A percentile compares a stretch with the other conserved stretches of the same genome.
These are phyloP conservation scores for Drosophila mayri DNA, from an alignment of 1,140 invertebrate genomes.

Conservation along the genomic window DNA sequence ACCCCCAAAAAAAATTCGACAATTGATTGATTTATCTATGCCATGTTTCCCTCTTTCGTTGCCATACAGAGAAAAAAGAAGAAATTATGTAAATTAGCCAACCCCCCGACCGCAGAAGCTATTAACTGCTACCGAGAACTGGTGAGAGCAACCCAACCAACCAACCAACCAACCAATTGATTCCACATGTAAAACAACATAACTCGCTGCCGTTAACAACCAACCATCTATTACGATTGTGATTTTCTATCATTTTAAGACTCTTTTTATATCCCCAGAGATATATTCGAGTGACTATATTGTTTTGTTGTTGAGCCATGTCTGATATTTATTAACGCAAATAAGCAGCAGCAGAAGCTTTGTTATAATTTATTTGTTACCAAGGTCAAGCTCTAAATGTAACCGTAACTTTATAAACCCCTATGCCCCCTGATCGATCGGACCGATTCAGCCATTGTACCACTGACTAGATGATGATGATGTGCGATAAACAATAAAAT, in stretches of 20 bases:
- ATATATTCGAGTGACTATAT: conserved; percentile 55
- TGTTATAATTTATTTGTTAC: conserved; percentile 80
- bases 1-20: conserved; percentile 25
- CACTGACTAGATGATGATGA: conserved; percentile 58
- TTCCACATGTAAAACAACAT: conserved; percentile 47
- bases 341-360: conserved; percentile 54
- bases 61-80: conserved; percentile 62
- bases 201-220: conserved; percentile 62
- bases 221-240: conserved; percentile 39
- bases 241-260: conserved; percentile 45
- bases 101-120: conserved; percentile 56
- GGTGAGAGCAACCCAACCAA: conserved; percentile 54
- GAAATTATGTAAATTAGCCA: conserved; percentile 69
- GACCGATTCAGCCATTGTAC: conserved; percentile 52
- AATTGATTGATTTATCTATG: conserved; percentile 69
- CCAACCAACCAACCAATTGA: conserved; percentile 34
- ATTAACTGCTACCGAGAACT: conserved; percentile 55
- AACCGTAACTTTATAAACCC: conserved; percentile 27
- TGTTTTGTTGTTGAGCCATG: conserved; percentile 74
- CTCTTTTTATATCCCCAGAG: conserved; percentile 37
- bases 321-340: conserved; percentile 80
- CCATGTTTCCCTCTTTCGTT: conserved; percentile 71
- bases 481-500: conserved; percentile 72
- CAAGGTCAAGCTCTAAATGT: conserved; percentile 59
- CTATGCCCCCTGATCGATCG: conserved; percentile 31